These are phyloP conservation scores for Picathartes gymnocephalus DNA, from an alignment of 2,113 vertebrate genomes.

Conservation along the genomic window DNA sequence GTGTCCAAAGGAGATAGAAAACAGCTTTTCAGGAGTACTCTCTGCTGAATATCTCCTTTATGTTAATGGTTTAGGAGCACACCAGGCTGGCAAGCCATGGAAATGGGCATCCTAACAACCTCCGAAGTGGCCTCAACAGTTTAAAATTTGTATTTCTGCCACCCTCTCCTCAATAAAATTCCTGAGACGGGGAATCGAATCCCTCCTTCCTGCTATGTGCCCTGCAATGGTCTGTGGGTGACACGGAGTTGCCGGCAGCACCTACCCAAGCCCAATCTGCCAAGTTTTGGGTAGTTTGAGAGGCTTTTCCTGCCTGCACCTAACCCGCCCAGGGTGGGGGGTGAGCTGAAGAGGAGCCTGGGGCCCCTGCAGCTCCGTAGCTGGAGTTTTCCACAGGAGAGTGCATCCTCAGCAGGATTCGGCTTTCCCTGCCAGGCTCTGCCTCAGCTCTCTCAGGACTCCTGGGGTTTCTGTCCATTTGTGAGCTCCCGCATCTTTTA, in stretches of 20 bases:
- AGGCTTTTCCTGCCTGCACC: neutral
- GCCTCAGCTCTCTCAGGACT: neutral
- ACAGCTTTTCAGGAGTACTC: slow-evolving; percentile 85
- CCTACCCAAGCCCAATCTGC: accelerated
- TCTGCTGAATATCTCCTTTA: slow-evolving; percentile 84
- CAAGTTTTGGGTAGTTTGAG: too few species aligned
- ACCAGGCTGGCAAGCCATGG: slow-evolving; percentile 53
- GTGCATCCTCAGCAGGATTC: neutral
- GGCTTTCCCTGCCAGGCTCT: neutral
- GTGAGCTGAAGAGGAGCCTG: neutral
- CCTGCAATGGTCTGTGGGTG: neutral
- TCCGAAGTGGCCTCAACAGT: neutral
- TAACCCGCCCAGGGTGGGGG: accelerated
- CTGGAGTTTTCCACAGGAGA: neutral
- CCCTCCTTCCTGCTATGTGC: neutral
- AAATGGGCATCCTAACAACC: slow-evolving; percentile 11
- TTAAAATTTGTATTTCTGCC: neutral
- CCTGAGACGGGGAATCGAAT: neutral
- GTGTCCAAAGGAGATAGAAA: slow-evolving; percentile 88
- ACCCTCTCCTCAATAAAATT: neutral
- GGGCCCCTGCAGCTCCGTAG: neutral
- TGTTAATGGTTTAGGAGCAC: slow-evolving; percentile 77
- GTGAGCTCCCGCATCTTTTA: neutral
- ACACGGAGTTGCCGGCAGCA: neutral
- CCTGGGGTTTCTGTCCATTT: neutral